Evolutionary conservation across 2,797 vertebrate species (phyloP), one percentile per base, ranked within the genome.

Genomic region (Anolis apletophallus): DNA sequence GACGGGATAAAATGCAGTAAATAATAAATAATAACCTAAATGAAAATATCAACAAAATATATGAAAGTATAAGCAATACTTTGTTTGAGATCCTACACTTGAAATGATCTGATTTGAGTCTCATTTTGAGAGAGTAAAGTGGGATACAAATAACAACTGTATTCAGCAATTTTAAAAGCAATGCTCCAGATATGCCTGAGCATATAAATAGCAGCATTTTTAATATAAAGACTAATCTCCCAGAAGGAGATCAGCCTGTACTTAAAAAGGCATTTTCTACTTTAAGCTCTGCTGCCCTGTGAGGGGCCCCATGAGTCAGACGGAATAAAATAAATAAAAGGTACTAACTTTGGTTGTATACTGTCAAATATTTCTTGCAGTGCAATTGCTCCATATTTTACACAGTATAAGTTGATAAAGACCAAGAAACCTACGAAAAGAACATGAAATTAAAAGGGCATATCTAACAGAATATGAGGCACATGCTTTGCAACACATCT

Each of bases 281-380:
- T 9, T 40, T 17, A 19, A 50, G 14, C 10, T 52, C 64, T 14
- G 36, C 59, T 57, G 26, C 34, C 75, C 78, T 26, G 54, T 19
- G 17, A 69, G 16, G 12, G 26, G 10, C 9, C n/a, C 29, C 13
- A 64, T 19, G 32, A 81, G 26, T 55, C 55, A 46, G 16, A 36
- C n/a, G 21, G 64, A 86, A 75, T 19, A 61, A 73, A 54, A 68
- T 8, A 3, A 1, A 26, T 34, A 72, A 87, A 81, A 73, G 34
- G 86, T 85, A 97, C 98, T 97, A 94, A 99, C 99, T 99, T 99
- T 91, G 98, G 98, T 89, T 99, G 99, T 94, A 99, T 99, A 93
- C 96, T 97, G 96, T 99, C 99, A 95, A 99, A 98, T 92, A 99
- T 98, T 95, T 99, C 99, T 93, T 99, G 99, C 81, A 99, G 96